Evolutionary conservation across 2,113 vertebrate genomes (phyloP), one percentile per base, ranked within the genome.

Genomic region (Triplophysa dalaica): DNA sequence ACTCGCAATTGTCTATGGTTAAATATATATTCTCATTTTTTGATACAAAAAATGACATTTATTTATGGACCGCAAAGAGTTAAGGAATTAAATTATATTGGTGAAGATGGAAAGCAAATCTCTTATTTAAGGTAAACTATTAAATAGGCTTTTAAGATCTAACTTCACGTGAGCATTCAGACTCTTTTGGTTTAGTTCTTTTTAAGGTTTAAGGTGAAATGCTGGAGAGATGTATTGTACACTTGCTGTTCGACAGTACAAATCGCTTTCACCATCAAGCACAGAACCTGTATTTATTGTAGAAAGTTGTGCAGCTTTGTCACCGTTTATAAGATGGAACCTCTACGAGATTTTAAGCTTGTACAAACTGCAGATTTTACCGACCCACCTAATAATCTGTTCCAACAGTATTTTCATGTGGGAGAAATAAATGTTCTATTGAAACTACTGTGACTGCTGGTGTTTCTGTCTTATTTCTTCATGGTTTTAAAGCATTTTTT

Each of bases 261-360:
- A 66, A 90, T 84, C 89, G 90, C 88, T 89, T 88, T 92, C 92
- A 91, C 90, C 92, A 91, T 93, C 88, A 90, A 91, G 92, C 93
- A 93, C 93, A 95, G 81, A 93, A 91, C 83, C 89, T 94, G 89
- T 97, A 98, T 98, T 98, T 97, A 98, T 97, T 97, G 93, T 94
- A 91, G 87, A 93, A 93, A 93, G 91, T 92, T 93, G 94, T 92
- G 92, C 91, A 93, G 94, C 94, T 94, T 94, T 93, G 92, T 94
- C 90, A 62, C 86, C 90, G 93, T 95, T 95, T 95, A 95, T 95
- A 93, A 94, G 90, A 95, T 94, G 94, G 92, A 87, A 91, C 92
- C 94, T 92, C 79, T 93, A 91, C 88, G 91, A 93, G 91, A 93
- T 91, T 92, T 93, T 95, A 95, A 94, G 94, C 95, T 96, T 98